A percentile compares a stretch with the other conserved stretches of the same genome.
Evolutionary conservation across 2,888 invertebrate genomes (phyloP).

Genomic region (Spodoptera exigua): DNA sequence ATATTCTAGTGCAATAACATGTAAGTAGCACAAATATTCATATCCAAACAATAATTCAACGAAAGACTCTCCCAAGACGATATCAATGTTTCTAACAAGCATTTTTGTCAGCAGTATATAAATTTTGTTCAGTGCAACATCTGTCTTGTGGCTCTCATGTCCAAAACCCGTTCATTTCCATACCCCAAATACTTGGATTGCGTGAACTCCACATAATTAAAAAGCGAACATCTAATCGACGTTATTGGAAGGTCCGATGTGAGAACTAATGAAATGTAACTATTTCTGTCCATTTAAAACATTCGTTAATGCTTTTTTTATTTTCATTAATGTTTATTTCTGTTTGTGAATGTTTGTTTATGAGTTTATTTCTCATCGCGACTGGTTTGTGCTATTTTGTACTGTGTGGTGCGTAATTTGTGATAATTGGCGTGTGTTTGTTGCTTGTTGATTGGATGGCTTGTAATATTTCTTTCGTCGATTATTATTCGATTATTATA

Average conservation of each 20-base stretch:
- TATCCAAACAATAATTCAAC: background rate
- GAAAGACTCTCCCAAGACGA: slow-evolving; percentile 7
- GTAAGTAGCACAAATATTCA: too few species aligned
- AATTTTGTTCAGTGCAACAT: slow-evolving; percentile 41
- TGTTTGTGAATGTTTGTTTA: slow-evolving; percentile 33
- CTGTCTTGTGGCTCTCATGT: slow-evolving; percentile 23
- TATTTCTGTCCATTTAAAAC: slow-evolving; percentile 48
- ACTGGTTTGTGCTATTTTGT: slow-evolving; percentile 4
- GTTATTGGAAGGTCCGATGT: slow-evolving; percentile 37
- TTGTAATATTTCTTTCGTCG: too few species aligned
- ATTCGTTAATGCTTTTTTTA: slow-evolving; percentile 42
- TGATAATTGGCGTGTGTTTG: too few species aligned
- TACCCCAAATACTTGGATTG: slow-evolving; percentile 36
- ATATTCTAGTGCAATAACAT: too few species aligned
- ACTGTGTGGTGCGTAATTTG: background rate
- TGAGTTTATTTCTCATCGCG: slow-evolving; percentile 41
- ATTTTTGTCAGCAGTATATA: slow-evolving; percentile 34
- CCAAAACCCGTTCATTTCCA: slow-evolving; percentile 36
- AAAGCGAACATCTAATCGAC: slow-evolving; percentile 49
- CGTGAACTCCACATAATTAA: slow-evolving; percentile 48
- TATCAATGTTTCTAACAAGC: slow-evolving; percentile 6
- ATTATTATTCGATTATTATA: too few species aligned
- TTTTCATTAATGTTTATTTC: slow-evolving; percentile 40
- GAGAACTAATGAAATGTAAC: slow-evolving; percentile 48
- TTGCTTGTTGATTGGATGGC: too few species aligned